phyloP scores from a whole-genome alignment of 2,113 vertebrate genomes.

The Pluvialis apricaria region DNA sequence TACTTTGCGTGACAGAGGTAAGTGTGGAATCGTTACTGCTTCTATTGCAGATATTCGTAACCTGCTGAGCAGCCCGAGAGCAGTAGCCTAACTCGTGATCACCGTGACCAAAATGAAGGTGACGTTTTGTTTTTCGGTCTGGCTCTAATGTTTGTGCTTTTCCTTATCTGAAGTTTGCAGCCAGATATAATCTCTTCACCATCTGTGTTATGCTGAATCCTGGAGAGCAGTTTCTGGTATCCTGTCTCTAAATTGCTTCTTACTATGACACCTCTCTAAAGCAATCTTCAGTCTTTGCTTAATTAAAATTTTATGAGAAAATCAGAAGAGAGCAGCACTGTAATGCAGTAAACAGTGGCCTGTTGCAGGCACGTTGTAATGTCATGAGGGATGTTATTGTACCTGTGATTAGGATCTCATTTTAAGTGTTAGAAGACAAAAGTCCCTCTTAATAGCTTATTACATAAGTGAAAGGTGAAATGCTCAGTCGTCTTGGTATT shows the following conservation, averaged over 20 bases:
- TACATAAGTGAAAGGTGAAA: background rate
- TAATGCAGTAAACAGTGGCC: background rate
- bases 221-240: background rate
- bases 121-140: background rate
- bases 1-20: slow-evolving; percentile 85
- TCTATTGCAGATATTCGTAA: background rate
- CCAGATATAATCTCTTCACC: background rate
- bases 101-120: background rate
- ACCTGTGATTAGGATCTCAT: background rate
- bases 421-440: background rate
- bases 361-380: background rate
- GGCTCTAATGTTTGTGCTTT: background rate
- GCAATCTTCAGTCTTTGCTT: background rate
- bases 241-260: background rate
- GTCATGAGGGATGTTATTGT: background rate
- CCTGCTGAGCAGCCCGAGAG: too few relatives aligned
- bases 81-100: background rate
- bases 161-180: background rate
- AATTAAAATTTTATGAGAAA: background rate
- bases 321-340: background rate
- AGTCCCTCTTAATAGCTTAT: background rate
- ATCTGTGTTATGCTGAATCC: background rate
- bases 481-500: background rate
- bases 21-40: background rate
- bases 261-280: background rate